These are phyloP conservation scores for Yponomeuta evonymella DNA, from an alignment of 2,888 invertebrate genomes.

Conservation along the genomic window DNA sequence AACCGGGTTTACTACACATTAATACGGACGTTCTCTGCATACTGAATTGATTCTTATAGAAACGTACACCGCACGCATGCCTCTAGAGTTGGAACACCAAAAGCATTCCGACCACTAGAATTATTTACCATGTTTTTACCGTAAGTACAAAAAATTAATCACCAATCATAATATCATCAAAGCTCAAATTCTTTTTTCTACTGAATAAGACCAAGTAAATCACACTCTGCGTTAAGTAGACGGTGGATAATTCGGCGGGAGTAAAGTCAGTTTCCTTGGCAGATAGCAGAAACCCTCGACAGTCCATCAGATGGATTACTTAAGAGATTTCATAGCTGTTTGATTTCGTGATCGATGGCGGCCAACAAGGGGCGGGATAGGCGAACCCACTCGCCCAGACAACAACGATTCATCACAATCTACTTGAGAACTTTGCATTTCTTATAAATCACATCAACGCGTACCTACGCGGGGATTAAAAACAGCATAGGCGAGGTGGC, in stretches of 20 bases:
- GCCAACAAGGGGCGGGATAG: not conserved
- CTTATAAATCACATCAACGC: not conserved
- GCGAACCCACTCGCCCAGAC: conserved; percentile 5
- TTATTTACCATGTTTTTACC: no score
- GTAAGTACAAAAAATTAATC: no score
- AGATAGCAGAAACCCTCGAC: conserved; percentile 8
- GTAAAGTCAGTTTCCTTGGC: not conserved
- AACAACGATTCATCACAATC: conserved; percentile 13
- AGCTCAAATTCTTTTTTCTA: no score
- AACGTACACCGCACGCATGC: no score
- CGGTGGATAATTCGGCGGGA: not conserved
- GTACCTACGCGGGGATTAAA: not conserved
- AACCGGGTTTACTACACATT: no score
- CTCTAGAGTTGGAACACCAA: no score
- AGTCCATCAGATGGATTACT: conserved; percentile 35
- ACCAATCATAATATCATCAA: no score
- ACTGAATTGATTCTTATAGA: no score
- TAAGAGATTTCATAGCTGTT: conserved; percentile 45
- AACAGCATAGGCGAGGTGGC: not conserved
- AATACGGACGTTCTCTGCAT: no score
- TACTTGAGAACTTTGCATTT: not conserved
- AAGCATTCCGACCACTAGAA: no score
- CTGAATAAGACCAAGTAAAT: not conserved
- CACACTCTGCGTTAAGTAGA: not conserved
- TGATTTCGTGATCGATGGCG: conserved; percentile 46